Evolutionary conservation across 2,888 invertebrate genomes (phyloP).

Genomic region (Sphaerophoria taeniata): DNA sequence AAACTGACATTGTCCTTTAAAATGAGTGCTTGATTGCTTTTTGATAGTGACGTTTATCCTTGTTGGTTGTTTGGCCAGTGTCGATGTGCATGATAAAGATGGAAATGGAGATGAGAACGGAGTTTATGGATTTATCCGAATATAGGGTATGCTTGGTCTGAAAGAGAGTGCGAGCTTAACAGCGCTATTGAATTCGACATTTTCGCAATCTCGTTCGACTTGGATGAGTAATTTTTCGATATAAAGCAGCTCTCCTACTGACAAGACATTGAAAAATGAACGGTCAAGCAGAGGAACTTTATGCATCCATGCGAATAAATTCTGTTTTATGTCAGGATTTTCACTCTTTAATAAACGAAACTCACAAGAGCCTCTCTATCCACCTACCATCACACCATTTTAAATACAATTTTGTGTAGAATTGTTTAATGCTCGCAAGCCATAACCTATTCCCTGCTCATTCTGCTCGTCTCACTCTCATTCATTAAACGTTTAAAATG

Average conservation of each 20-base stretch:
- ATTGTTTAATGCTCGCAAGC: neutral
- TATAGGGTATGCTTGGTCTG: no score
- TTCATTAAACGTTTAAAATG: conserved; percentile 33
- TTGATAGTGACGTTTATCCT: conserved; percentile 70
- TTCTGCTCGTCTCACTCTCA: neutral
- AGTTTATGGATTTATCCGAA: neutral
- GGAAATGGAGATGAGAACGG: no score
- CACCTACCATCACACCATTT: conserved; percentile 6
- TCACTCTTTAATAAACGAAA: conserved; percentile 58
- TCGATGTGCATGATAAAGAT: no score
- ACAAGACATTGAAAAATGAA: conserved; percentile 69
- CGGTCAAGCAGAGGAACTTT: conserved; percentile 51
- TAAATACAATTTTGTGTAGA: conserved; percentile 25
- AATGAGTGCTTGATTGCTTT: conserved; percentile 73
- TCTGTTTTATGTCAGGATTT: conserved; percentile 42
- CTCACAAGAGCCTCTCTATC: conserved; percentile 13
- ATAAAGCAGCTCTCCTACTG: neutral
- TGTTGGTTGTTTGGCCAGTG: conserved; percentile 48
- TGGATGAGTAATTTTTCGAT: conserved; percentile 42
- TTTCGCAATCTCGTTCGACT: conserved; percentile 71
- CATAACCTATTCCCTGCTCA: neutral
- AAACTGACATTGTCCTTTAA: conserved; percentile 70
- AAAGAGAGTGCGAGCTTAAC: conserved; percentile 56
- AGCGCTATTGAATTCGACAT: conserved; percentile 73
- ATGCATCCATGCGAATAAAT: conserved; percentile 7